Conservation (phyloP, 2,797 vertebrate species). For the Sparus aurata region DNA sequence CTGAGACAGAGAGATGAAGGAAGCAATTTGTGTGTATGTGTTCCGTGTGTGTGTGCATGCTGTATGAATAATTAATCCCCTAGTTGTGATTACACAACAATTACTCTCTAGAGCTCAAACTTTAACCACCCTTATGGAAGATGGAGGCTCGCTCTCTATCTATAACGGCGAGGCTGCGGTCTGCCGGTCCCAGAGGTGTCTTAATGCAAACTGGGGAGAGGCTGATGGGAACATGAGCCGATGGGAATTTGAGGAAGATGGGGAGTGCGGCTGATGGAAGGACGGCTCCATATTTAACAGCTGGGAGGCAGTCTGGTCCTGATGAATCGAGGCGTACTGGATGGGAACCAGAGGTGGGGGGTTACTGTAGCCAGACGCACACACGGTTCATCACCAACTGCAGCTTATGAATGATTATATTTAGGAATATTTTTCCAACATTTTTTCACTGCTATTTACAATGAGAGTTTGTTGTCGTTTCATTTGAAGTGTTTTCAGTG, state of each 20-base stretch:
- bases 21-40: constrained; percentile 28
- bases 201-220: constrained; percentile 59
- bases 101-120: constrained; percentile 75
- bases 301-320: background rate
- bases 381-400: background rate
- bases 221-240: constrained; percentile 53
- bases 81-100: constrained; percentile 80
- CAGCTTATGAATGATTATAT: background rate
- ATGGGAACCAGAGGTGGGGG: background rate
- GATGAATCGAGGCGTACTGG: constrained; percentile 31
- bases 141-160: constrained; percentile 62
- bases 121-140: constrained; percentile 72
- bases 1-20: constrained; percentile 25
- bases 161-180: constrained; percentile 55
- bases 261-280: constrained; percentile 42
- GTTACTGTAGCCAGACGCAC: background rate
- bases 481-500: too few species aligned
- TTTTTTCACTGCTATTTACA: too few species aligned
- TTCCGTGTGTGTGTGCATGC: constrained; percentile 21
- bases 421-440: too few species aligned
- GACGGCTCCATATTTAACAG: constrained; percentile 36
- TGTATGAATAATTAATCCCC: constrained; percentile 78
- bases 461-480: too few species aligned
- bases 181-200: constrained; percentile 53
- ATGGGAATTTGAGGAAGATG: constrained; percentile 44